Conservation (phyloP, 2,113 vertebrate species). For the Leptobrachium leishanense region DNA sequence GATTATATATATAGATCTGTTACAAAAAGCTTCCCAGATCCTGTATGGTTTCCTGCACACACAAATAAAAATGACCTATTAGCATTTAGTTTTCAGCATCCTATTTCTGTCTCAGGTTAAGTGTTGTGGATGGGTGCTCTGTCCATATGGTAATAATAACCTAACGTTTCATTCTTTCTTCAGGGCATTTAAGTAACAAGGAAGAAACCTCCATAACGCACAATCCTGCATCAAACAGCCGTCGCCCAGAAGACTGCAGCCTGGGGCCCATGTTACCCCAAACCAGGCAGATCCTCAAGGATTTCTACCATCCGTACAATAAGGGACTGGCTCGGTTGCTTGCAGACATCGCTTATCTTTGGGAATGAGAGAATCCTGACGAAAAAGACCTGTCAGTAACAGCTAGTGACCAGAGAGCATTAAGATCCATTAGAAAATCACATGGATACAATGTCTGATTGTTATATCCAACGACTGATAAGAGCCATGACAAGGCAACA, state of each 20-base stretch:
- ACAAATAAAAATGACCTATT: no score
- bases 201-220: slow-evolving; percentile 78
- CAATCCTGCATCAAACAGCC: slow-evolving; percentile 80
- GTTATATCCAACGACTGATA: no score
- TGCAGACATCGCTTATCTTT: slow-evolving; percentile 77
- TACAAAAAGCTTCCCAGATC: no score
- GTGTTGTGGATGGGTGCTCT: no score
- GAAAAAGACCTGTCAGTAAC: background rate
- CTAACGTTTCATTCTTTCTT: background rate
- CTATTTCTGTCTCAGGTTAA: no score
- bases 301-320: slow-evolving; percentile 90
- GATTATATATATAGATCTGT: no score
- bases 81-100: no score
- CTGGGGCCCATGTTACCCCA: slow-evolving; percentile 87
- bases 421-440: no score
- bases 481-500: no score
- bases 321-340: slow-evolving; percentile 79
- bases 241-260: slow-evolving; percentile 79
- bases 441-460: no score
- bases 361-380: slow-evolving; percentile 68
- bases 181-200: slow-evolving; percentile 79
- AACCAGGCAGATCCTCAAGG: slow-evolving; percentile 77
- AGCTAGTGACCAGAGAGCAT: slow-evolving; percentile 16
- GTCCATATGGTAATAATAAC: no score
- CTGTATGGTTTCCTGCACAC: no score